Conservation (phyloP, 1,140 invertebrate genomes). For the Colletes latitarsis region DNA sequence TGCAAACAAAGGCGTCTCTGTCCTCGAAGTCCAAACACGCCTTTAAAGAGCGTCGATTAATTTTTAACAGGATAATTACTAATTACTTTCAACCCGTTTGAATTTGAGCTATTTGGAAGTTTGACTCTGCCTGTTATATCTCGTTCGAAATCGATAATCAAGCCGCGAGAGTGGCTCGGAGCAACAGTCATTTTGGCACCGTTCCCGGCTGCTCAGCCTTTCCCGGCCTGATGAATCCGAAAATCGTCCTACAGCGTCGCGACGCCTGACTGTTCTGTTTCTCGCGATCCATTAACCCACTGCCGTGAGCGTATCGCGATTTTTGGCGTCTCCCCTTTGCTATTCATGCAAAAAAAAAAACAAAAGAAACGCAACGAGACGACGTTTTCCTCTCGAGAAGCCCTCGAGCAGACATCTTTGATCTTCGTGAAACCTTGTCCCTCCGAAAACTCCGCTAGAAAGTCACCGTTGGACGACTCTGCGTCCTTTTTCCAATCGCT, state of each 20-base stretch:
- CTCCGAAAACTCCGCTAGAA: too few relatives aligned
- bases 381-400: too few relatives aligned
- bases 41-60: too few relatives aligned
- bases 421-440: too few relatives aligned
- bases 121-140: background rate
- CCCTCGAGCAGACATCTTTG: too few relatives aligned
- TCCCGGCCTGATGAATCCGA: constrained; percentile 3
- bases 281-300: constrained; percentile 9
- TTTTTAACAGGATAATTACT: background rate
- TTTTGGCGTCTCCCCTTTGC: background rate
- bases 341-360: too few relatives aligned
- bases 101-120: background rate
- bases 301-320: background rate
- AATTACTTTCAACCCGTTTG: background rate
- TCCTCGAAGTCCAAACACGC: too few relatives aligned
- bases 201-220: constrained; percentile 6
- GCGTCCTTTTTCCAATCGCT: too few relatives aligned
- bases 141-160: constrained; percentile 12
- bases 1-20: too few relatives aligned
- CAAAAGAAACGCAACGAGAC: too few relatives aligned
- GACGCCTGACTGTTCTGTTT: background rate
- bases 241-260: constrained; percentile 5
- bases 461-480: too few relatives aligned
- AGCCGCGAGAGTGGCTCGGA: background rate
- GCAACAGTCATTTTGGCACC: constrained; percentile 20